A percentile compares a stretch with the other conserved stretches of the same genome.
Conservation (phyloP, 2,888 invertebrate genomes). For the Calameuta filiformis region DNA sequence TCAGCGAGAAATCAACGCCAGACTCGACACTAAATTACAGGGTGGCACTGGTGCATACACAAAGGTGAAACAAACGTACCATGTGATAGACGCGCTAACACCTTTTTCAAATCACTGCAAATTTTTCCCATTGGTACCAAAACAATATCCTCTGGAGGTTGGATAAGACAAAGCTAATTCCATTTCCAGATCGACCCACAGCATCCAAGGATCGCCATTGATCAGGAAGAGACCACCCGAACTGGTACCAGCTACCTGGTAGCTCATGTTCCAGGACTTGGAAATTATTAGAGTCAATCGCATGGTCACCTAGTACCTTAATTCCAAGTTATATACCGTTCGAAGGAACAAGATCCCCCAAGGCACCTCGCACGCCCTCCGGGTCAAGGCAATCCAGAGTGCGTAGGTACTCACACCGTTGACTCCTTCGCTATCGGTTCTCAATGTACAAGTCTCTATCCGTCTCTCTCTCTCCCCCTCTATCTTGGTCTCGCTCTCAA, state of each 20-base stretch:
- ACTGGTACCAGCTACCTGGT: no score
- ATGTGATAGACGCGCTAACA: slow-evolving; percentile 44
- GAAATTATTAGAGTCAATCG: slow-evolving; percentile 36
- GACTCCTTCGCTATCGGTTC: neutral
- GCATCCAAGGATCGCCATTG: no score
- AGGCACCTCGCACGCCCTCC: slow-evolving; percentile 46
- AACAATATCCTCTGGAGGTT: no score
- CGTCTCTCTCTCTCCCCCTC: no score
- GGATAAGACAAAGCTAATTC: no score
- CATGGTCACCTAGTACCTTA: slow-evolving; percentile 48
- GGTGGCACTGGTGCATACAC: slow-evolving; percentile 35
- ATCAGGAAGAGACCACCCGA: no score
- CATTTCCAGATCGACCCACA: no score
- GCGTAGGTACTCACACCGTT: slow-evolving; percentile 15
- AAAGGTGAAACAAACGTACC: slow-evolving; percentile 23
- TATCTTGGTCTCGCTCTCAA: neutral
- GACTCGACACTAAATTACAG: slow-evolving; percentile 51
- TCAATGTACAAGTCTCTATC: neutral
- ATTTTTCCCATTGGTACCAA: neutral
- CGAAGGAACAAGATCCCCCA: slow-evolving; percentile 26
- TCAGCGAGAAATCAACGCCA: slow-evolving; percentile 7
- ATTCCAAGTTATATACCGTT: slow-evolving; percentile 35
- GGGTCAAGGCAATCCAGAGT: slow-evolving; percentile 53
- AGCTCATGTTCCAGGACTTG: neutral
- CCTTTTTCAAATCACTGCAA: slow-evolving; percentile 13